These are phyloP conservation scores for Phoronis australis DNA, from an alignment of 2,888 invertebrate species.

Conservation along the genomic window DNA sequence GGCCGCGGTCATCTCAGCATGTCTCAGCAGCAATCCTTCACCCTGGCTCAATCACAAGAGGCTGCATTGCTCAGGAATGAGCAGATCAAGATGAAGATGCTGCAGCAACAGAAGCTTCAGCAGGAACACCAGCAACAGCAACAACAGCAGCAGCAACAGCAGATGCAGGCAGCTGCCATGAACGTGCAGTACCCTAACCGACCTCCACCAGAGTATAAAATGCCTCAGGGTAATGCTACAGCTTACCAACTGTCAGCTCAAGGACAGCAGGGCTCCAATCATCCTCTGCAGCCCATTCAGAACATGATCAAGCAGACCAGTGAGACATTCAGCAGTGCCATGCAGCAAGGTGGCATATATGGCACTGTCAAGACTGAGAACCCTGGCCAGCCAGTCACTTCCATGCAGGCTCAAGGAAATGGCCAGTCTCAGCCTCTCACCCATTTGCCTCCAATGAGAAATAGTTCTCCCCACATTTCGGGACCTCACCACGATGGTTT, in stretches of 20 bases:
- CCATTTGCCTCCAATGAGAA: no score
- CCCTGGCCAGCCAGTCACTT: not conserved
- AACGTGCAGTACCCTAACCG: constrained; percentile 56
- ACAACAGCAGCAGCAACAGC: constrained; percentile 16
- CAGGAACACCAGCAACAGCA: constrained; percentile 12
- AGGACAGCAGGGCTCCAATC: constrained; percentile 22
- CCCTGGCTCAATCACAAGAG: constrained; percentile 19
- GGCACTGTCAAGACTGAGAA: not conserved
- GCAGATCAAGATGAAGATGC: constrained; percentile 24
- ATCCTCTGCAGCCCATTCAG: constrained; percentile 48
- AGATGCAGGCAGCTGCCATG: constrained; percentile 36
- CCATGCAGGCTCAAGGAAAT: no score
- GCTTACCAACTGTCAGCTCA: not conserved
- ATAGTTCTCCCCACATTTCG: not conserved
- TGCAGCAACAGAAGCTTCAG: constrained; percentile 16
- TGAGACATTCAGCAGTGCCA: no score
- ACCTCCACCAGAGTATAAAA: constrained; percentile 80
- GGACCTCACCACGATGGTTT: not conserved
- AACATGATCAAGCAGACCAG: constrained; percentile 58
- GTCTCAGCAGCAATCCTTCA: constrained; percentile 37
- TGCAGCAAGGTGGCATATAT: not conserved
- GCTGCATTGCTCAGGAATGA: constrained; percentile 1
- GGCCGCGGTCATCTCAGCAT: constrained; percentile 33
- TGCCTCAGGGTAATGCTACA: constrained; percentile 20
- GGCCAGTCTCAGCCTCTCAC: no score